Base-by-base conservation (phyloP, 2,888 invertebrate species). In the Oegoconia quadripuncta region DNA sequence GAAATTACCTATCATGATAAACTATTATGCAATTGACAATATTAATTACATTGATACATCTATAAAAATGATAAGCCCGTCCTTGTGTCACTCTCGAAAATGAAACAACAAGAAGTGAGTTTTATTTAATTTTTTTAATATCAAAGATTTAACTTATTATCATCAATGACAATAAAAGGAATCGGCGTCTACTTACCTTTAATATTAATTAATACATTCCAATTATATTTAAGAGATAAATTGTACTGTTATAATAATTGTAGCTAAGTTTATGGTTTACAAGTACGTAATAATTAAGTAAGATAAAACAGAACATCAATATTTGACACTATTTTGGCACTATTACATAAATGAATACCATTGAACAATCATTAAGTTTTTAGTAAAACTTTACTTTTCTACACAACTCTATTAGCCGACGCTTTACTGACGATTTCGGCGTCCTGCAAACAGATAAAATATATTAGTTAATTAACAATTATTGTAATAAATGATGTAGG, bases 351-450 rank as follows among this genome's bases (percentile, higher is more conserved):
- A 20, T 65, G 46, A n/a, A 32, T 33, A 23, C 59, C 68, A 67
- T 68, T 63, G 64, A 75, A 72, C 66, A 50, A 72, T 66, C 44
- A 54, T 50, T 57, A 58, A n/a, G n/a, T n/a, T 59, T 59, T 63
- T 55, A 60, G 66, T 60, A 39, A 62, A 64, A 68, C 63, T 48
- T 34, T 49, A 55, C 52, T 51, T 52, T 55, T 65, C 60, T 72
- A 68, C 70, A 66, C 52, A 56, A 60, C 61, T 51, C 55, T 53
- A 3, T 56, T 42, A 47, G 40, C 34, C 45, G 34, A 46, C 37
- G 31, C 44, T 54, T 77, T 83, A 87, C 69, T 86, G 86, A 59
- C 84, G 86, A 79, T 78, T 84, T 58, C 86, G 66, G 75, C 86
- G 86, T 69, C 82, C 86, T 87, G 82, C 0, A 67, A 74, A 44